A percentile compares a stretch with the other conserved stretches of the same genome.
Evolutionary conservation across 64 coral and sea anemone genomes (phyloP).

Genomic region (Orbicella faveolata): DNA sequence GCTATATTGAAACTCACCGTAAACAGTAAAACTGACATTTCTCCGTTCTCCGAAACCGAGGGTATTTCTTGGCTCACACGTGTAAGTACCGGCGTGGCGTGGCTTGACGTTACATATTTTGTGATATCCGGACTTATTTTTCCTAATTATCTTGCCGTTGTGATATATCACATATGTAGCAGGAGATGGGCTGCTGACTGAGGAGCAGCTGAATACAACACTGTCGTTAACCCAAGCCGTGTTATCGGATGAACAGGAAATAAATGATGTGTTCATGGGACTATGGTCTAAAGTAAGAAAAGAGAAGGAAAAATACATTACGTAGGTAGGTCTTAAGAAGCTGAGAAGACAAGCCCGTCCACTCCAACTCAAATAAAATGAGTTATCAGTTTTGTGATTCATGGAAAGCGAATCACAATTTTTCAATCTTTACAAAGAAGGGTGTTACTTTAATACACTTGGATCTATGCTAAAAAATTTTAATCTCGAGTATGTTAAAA

Average conservation of each 20-base stretch:
- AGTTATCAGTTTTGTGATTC: too few relatives aligned
- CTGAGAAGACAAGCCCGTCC: too few relatives aligned
- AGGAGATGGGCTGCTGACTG: slow-evolving; percentile 20
- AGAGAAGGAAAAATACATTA: not conserved
- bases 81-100: slow-evolving; percentile 6
- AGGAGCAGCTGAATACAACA: slow-evolving; percentile 13
- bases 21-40: not conserved
- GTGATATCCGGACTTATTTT: slow-evolving; percentile 43
- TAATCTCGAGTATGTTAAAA: too few relatives aligned
- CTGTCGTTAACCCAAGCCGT: not conserved
- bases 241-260: slow-evolving; percentile 15
- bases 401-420: too few relatives aligned
- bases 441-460: too few relatives aligned
- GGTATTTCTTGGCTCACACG: slow-evolving; percentile 4
- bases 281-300: not conserved
- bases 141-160: slow-evolving; percentile 28
- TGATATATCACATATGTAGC: slow-evolving; percentile 17
- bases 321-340: too few relatives aligned
- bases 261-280: not conserved
- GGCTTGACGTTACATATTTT: slow-evolving; percentile 28
- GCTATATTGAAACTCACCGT: not conserved
- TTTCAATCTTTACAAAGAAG: too few relatives aligned
- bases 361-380: too few relatives aligned
- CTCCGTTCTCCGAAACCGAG: not conserved
- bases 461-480: too few relatives aligned